A percentile compares a stretch with the other conserved stretches of the same genome.
phyloP scores from a whole-genome alignment of 2,797 vertebrate genomes.

The Sebastes alutus region DNA sequence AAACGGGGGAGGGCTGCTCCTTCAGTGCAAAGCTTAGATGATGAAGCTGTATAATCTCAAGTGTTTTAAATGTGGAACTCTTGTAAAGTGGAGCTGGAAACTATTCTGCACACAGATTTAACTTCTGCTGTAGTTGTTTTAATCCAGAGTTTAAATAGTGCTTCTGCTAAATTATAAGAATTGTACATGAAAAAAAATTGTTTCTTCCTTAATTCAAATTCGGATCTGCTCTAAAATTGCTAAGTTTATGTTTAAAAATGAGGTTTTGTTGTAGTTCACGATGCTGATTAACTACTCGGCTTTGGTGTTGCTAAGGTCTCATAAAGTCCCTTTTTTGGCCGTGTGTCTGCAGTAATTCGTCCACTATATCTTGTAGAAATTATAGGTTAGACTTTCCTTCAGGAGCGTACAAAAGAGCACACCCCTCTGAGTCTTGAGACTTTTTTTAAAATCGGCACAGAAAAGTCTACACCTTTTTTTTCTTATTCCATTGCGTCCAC shows the following conservation, averaged over 20 bases:
- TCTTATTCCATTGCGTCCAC: constrained; percentile 17
- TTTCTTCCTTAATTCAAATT: background rate
- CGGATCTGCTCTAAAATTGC: background rate
- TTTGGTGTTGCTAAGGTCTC: background rate
- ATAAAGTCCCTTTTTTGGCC: background rate
- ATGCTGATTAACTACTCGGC: constrained; percentile 10
- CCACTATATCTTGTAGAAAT: constrained; percentile 14
- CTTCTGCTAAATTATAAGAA: background rate
- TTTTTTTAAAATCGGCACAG: constrained; percentile 15
- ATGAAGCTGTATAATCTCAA: background rate
- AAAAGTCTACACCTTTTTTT: constrained; percentile 31
- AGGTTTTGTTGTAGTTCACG: background rate
- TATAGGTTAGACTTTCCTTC: constrained; percentile 1
- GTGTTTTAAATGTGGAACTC: constrained; percentile 2
- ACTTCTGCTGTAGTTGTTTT: background rate
- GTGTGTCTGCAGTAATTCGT: constrained; percentile 1
- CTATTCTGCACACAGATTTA: background rate
- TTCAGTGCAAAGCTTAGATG: background rate
- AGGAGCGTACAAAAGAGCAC: background rate
- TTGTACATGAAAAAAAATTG: background rate
- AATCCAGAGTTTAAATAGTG: background rate
- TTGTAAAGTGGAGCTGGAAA: background rate
- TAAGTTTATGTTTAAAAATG: background rate
- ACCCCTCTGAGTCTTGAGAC: background rate
- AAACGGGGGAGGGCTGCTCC: background rate